Evolutionary conservation across 2,888 invertebrate genomes (phyloP).

Genomic region (Papilio protenor): DNA sequence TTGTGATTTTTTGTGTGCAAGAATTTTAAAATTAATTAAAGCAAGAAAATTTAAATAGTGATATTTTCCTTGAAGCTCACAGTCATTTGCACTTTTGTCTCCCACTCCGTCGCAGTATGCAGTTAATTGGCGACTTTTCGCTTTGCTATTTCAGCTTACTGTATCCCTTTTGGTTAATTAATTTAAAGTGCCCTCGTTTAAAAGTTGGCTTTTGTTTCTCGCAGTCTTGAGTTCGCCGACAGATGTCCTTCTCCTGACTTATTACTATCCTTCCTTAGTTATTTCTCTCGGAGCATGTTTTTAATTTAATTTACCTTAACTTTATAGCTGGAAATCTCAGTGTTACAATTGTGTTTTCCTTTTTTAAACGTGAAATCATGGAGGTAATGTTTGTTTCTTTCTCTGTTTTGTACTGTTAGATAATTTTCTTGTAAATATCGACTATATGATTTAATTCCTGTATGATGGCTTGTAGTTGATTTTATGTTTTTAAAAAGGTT

Average conservation of each 20-base stretch:
- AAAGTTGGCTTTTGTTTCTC: slow-evolving; percentile 44
- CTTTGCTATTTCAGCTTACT: slow-evolving; percentile 51
- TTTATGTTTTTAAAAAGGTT: background rate
- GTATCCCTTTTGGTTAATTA: slow-evolving; percentile 55
- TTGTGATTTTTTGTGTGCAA: background rate
- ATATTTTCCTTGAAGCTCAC: slow-evolving; percentile 39
- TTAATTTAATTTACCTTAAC: slow-evolving; percentile 27
- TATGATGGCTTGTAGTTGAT: background rate
- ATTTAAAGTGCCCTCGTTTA: slow-evolving; percentile 51
- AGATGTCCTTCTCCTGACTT: slow-evolving; percentile 36
- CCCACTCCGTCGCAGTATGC: slow-evolving; percentile 47
- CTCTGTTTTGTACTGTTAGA: background rate
- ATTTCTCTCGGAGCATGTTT: slow-evolving; percentile 6
- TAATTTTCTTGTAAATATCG: background rate
- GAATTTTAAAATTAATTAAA: background rate
- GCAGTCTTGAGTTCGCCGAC: slow-evolving; percentile 38
- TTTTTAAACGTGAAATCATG: background rate
- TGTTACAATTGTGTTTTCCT: background rate
- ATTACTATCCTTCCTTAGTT: slow-evolving; percentile 34
- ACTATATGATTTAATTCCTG: too few relatives aligned
- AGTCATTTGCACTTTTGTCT: slow-evolving; percentile 15
- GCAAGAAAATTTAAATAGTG: slow-evolving; percentile 37
- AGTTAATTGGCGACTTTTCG: slow-evolving; percentile 60
- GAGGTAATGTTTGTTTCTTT: background rate
- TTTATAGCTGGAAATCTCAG: background rate